Percentiles rank a stretch among this genome's conserved stretches.
Evolutionary conservation across 2,113 vertebrate genomes (phyloP).

Genomic region (Anarhynchus alexandrinus): DNA sequence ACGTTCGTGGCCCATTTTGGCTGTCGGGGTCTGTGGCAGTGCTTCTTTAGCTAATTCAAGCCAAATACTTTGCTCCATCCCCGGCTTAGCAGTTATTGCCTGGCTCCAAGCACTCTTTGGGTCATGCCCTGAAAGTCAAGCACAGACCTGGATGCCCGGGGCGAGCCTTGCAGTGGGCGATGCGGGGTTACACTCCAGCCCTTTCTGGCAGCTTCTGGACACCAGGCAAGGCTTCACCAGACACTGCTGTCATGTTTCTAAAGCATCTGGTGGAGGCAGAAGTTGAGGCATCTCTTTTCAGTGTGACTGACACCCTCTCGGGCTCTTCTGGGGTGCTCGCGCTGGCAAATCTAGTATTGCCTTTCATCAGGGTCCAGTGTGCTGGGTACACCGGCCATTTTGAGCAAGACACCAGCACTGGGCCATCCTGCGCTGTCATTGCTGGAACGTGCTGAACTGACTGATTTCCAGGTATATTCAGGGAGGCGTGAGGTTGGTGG

Average conservation of each 20-base stretch:
- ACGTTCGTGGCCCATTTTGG: neutral
- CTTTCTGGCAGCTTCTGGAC: neutral
- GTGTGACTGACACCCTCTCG: neutral
- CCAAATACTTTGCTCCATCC: neutral
- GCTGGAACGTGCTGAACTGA: neutral
- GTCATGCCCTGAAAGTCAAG: neutral
- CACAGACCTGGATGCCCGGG: fast-evolving
- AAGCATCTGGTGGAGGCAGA: neutral
- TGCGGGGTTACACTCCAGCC: neutral
- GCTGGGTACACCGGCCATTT: neutral
- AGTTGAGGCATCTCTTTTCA: neutral
- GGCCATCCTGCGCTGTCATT: neutral
- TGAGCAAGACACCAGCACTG: neutral
- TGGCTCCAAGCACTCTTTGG: neutral
- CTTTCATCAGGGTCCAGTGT: neutral
- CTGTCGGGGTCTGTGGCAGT: neutral
- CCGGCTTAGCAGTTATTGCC: neutral
- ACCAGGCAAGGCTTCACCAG: neutral
- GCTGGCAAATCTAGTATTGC: neutral
- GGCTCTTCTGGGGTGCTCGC: neutral
- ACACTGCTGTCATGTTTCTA: neutral
- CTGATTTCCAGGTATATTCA: neutral
- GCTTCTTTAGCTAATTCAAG: neutral
- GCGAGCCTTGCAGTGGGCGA: neutral
- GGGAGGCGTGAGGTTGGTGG: neutral